Conservation (phyloP, 1,140 invertebrate species). For the Lerema accius region DNA sequence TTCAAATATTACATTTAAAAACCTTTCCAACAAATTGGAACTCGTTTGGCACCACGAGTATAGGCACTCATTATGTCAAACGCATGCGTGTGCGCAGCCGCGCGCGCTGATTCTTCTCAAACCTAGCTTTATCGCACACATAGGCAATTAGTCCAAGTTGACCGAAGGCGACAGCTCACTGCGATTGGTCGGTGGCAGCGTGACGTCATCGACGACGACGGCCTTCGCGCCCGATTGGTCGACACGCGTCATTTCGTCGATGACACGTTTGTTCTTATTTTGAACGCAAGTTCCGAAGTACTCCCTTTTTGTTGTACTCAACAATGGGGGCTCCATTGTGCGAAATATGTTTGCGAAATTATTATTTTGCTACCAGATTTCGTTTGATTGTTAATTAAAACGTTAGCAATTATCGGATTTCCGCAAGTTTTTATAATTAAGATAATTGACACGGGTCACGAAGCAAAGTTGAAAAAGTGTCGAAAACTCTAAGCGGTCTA, state of each 20-base stretch:
- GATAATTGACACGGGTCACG: constrained; percentile 37
- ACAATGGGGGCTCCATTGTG: constrained; percentile 57
- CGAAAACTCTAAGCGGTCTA: constrained; percentile 57
- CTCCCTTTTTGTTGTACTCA: constrained; percentile 63
- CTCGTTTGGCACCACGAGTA: constrained; percentile 14
- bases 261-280: constrained; percentile 82
- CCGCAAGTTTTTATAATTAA: not conserved
- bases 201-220: constrained; percentile 77
- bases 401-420: not conserved
- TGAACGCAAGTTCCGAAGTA: constrained; percentile 70
- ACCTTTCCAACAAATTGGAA: constrained; percentile 19
- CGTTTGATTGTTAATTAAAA: constrained; percentile 5
- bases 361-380: constrained; percentile 24
- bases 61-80: constrained; percentile 38
- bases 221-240: constrained; percentile 80
- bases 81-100: constrained; percentile 60
- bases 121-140: constrained; percentile 78
- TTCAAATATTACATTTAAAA: too few species aligned
- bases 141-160: constrained; percentile 81
- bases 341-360: constrained; percentile 26
- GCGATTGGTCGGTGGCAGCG: constrained; percentile 65
- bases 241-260: constrained; percentile 81
- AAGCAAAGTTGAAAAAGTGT: constrained; percentile 57
- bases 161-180: constrained; percentile 73
- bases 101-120: constrained; percentile 71